Percentiles rank a stretch among this genome's conserved stretches.
phyloP scores from a whole-genome alignment of 64 coral and sea anemone genomes.

The Porites lutea region DNA sequence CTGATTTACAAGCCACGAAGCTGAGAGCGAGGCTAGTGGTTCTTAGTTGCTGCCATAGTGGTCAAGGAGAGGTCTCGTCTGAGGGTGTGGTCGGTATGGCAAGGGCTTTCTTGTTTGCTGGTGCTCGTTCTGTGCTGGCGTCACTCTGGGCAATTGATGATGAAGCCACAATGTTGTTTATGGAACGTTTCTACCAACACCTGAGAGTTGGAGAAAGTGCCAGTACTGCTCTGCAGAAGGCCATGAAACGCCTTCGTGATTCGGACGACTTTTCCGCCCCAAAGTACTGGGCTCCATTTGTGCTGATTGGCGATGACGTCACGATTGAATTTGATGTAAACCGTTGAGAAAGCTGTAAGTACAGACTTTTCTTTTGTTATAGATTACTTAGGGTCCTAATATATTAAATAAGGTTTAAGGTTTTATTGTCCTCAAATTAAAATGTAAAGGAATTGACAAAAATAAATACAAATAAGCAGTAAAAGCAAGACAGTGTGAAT shows the following conservation, averaged over 20 bases:
- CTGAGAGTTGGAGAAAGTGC: neutral
- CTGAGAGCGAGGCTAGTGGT: constrained; percentile 38
- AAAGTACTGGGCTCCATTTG: constrained; percentile 37
- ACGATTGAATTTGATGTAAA: neutral
- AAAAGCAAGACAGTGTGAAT: too few species aligned
- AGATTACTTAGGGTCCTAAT: too few species aligned
- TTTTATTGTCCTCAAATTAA: too few species aligned
- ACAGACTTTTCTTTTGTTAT: too few species aligned
- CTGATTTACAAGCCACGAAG: constrained; percentile 16
- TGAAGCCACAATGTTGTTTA: neutral
- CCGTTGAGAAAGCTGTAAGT: too few species aligned
- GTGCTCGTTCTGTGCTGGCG: constrained; percentile 27
- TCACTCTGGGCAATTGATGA: constrained; percentile 38
- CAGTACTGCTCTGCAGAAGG: neutral
- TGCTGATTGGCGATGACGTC: constrained; percentile 26
- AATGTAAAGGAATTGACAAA: too few species aligned
- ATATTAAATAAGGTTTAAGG: too few species aligned
- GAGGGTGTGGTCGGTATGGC: neutral
- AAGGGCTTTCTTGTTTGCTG: constrained; percentile 11
- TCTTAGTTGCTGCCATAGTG: constrained; percentile 42
- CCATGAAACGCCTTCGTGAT: neutral
- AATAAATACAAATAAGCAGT: too few species aligned
- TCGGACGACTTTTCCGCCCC: neutral
- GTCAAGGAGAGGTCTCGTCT: constrained; percentile 16
- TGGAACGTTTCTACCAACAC: neutral